These are phyloP conservation scores for Orycteropus afer DNA, from an alignment of 2,113 vertebrate genomes.

Conservation along the genomic window DNA sequence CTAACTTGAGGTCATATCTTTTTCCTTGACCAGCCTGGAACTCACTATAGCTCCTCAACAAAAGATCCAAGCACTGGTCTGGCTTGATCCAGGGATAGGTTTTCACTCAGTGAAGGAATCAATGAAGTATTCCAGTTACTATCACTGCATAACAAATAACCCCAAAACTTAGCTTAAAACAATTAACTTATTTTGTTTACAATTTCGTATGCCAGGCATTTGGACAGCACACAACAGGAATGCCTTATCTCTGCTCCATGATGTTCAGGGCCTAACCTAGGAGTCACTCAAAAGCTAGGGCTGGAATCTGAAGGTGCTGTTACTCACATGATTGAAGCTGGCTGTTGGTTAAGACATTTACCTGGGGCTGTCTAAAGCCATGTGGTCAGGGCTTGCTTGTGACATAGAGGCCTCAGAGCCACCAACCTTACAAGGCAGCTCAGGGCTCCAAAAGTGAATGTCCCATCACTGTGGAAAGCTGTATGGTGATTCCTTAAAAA, in stretches of 20 bases:
- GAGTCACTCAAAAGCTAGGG: background rate
- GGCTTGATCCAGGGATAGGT: background rate
- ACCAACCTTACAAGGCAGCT: background rate
- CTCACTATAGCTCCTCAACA: background rate
- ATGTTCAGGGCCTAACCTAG: background rate
- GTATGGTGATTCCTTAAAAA: too few relatives aligned
- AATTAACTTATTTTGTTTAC: constrained; percentile 18
- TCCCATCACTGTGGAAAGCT: too few relatives aligned
- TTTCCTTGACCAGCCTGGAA: background rate
- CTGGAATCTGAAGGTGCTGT: background rate
- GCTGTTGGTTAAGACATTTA: background rate
- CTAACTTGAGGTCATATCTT: background rate
- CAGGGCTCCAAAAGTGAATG: background rate
- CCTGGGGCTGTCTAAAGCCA: background rate
- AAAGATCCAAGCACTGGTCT: background rate
- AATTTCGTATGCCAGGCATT: background rate
- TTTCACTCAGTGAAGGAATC: background rate
- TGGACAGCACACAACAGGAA: background rate
- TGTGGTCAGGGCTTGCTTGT: background rate
- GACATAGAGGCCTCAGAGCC: background rate
- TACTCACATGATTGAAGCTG: background rate
- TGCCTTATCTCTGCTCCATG: background rate
- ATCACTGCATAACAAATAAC: background rate
- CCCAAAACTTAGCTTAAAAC: background rate
- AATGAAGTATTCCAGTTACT: background rate